Evolutionary conservation across 2,888 invertebrate species (phyloP).

Genomic region (Tyria jacobaeae): DNA sequence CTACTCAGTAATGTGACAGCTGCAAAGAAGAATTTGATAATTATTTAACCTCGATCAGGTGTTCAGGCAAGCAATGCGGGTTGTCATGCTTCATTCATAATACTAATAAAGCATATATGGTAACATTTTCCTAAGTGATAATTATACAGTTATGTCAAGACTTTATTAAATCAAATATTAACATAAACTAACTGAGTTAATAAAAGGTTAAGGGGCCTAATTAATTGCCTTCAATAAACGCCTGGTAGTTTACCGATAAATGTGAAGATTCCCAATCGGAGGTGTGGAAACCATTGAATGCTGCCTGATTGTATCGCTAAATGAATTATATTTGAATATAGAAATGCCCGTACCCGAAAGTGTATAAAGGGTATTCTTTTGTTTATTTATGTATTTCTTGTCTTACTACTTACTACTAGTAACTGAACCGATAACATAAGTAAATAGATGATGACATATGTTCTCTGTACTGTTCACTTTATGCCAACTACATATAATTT

Average conservation of each 20-base stretch:
- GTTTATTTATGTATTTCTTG: neutral
- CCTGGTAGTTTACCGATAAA: slow-evolving; percentile 41
- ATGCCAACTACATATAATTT: no score
- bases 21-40: neutral
- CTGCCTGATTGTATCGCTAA: slow-evolving; percentile 54
- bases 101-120: neutral
- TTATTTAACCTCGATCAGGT: slow-evolving; percentile 14
- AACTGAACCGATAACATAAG: no score
- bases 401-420: no score
- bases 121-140: no score
- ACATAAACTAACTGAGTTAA: slow-evolving; percentile 45
- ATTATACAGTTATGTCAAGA: no score
- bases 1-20: neutral
- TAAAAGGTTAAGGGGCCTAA: slow-evolving; percentile 41
- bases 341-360: no score
- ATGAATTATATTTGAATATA: slow-evolving; percentile 41
- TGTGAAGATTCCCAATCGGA: slow-evolving; percentile 23
- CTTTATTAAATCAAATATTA: slow-evolving; percentile 11
- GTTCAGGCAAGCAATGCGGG: slow-evolving; percentile 1
- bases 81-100: neutral
- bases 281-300: slow-evolving; percentile 59
- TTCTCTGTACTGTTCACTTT: no score
- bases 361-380: no score
- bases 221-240: slow-evolving; percentile 57
- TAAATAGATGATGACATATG: no score